Conservation (phyloP, 2,113 vertebrate species). For the Mormyrus lacerda region DNA sequence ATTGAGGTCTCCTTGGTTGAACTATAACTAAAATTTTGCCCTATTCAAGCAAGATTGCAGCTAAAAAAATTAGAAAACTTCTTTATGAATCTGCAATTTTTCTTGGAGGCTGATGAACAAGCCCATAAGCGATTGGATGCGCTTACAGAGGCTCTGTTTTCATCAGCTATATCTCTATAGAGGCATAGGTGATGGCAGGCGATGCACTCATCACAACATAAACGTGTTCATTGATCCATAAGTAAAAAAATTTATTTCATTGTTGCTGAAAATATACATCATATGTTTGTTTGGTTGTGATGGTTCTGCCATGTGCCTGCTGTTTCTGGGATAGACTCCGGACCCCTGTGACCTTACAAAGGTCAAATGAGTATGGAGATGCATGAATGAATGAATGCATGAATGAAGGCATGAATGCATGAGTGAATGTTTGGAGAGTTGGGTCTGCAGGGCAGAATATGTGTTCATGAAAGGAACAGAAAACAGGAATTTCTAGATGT, state of each 20-base stretch:
- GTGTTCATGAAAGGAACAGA: background rate
- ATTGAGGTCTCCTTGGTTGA: too few species aligned
- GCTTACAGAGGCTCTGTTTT: background rate
- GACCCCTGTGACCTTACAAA: background rate
- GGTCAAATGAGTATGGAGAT: background rate
- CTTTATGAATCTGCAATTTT: background rate
- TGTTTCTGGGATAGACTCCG: background rate
- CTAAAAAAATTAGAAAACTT: background rate
- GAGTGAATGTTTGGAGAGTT: background rate
- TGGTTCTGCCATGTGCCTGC: background rate
- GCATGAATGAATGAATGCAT: background rate
- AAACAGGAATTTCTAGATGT: background rate
- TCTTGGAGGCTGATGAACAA: background rate
- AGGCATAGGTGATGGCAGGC: background rate
- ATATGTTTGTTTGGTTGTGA: background rate
- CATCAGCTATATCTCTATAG: background rate
- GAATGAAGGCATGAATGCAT: background rate
- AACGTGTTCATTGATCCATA: background rate
- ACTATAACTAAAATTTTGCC: background rate
- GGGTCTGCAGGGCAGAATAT: background rate
- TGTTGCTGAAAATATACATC: background rate
- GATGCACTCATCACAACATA: background rate
- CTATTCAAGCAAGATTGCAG: background rate
- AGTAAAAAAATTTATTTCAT: background rate
- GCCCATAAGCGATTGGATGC: background rate